These are phyloP conservation scores for Proisotoma minuta DNA, from an alignment of 2,888 invertebrate genomes.

Conservation along the genomic window DNA sequence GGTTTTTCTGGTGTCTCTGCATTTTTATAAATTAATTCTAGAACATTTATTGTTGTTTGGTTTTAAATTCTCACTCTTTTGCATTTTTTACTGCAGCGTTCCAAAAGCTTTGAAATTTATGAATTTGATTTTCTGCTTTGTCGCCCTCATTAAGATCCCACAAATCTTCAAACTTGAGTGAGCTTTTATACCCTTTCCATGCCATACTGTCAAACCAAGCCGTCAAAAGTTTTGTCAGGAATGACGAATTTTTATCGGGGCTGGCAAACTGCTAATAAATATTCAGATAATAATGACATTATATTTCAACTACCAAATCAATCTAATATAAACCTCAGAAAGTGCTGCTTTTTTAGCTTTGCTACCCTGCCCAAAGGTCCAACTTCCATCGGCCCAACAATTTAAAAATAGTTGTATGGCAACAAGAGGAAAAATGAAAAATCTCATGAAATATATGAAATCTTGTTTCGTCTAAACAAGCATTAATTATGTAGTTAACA, in stretches of 20 bases:
- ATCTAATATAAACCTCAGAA: not conserved
- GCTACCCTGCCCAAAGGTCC: not conserved
- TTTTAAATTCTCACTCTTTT: slow-evolving; percentile 10
- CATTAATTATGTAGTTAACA: not conserved
- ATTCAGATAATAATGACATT: not conserved
- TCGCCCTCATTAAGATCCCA: slow-evolving; percentile 54
- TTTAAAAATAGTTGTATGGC: slow-evolving; percentile 9
- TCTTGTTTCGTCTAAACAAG: not conserved
- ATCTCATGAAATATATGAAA: slow-evolving; percentile 4
- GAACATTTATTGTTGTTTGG: not conserved
- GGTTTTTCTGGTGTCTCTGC: slow-evolving; percentile 13
- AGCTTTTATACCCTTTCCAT: slow-evolving; percentile 52
- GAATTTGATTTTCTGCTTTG: slow-evolving; percentile 49
- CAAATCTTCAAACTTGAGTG: slow-evolving; percentile 53
- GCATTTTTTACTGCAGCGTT: slow-evolving; percentile 39
- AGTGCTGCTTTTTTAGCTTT: not conserved
- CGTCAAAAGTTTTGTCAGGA: slow-evolving; percentile 54
- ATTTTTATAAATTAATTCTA: not conserved
- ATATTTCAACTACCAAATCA: not conserved
- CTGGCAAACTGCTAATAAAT: slow-evolving; percentile 54
- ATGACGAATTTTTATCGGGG: slow-evolving; percentile 54
- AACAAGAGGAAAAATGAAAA: slow-evolving; percentile 8
- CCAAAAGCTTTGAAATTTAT: slow-evolving; percentile 51
- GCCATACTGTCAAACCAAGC: slow-evolving; percentile 55
- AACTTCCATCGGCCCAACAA: slow-evolving; percentile 5